Evolutionary conservation across 2,113 vertebrate genomes (phyloP).

Genomic region (Potamarius usumacintae): DNA sequence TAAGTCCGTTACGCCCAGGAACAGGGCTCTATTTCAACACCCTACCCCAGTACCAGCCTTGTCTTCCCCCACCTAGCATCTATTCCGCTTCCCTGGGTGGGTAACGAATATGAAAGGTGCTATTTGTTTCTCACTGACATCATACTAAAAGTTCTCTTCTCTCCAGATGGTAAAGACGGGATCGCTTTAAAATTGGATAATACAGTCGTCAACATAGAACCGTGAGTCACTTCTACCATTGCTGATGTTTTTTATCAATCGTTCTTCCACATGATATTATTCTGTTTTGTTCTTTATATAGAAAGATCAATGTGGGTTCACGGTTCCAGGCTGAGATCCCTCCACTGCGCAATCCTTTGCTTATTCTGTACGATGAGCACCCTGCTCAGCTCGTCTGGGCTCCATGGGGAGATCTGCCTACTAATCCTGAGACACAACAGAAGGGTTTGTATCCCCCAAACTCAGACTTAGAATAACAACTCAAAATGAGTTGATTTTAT

Average conservation of each 20-base stretch:
- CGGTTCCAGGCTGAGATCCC: constrained; percentile 78
- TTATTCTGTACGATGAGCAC: constrained; percentile 55
- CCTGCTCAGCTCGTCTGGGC: constrained; percentile 74
- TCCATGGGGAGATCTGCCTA: constrained; percentile 70
- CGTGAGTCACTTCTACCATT: constrained; percentile 63
- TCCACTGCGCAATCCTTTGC: constrained; percentile 53
- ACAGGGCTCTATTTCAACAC: constrained; percentile 75
- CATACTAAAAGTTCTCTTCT: not conserved
- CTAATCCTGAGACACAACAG: constrained; percentile 66
- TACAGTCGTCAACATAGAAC: constrained; percentile 67
- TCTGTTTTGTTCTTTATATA: constrained; percentile 39
- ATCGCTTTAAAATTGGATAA: constrained; percentile 67
- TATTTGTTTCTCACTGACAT: not conserved
- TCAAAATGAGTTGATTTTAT: not conserved
- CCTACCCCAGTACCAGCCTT: constrained; percentile 51
- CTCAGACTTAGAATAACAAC: not conserved
- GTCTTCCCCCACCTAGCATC: constrained; percentile 35
- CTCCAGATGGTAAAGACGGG: constrained; percentile 55
- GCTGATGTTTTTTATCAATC: not conserved
- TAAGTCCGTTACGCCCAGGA: constrained; percentile 73
- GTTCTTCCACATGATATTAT: not conserved
- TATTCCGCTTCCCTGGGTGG: constrained; percentile 60
- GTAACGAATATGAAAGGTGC: constrained; percentile 1
- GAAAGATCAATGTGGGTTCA: constrained; percentile 77
- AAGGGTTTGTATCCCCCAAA: constrained; percentile 57